A percentile compares a stretch with the other conserved stretches of the same genome.
Evolutionary conservation across 2,797 vertebrate genomes (phyloP).

Genomic region (Paguma larvata): DNA sequence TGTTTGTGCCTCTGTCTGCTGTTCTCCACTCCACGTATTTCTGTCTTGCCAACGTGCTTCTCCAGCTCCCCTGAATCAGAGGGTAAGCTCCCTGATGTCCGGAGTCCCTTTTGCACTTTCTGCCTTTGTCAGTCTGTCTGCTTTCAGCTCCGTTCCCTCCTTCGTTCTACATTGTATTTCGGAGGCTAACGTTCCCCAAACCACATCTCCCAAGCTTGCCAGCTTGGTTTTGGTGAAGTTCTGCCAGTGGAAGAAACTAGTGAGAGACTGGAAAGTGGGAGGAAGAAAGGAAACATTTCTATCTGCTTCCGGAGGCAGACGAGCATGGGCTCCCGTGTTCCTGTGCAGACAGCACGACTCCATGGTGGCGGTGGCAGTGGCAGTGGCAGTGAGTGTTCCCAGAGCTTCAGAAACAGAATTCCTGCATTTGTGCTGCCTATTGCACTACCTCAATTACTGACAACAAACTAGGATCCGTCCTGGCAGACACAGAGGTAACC

Average conservation of each 20-base stretch:
- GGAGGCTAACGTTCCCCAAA: neutral
- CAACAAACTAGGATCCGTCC: neutral
- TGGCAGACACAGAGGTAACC: neutral
- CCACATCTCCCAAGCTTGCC: neutral
- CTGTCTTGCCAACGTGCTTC: neutral
- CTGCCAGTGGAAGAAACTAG: neutral
- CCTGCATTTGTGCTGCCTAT: neutral
- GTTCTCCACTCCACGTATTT: neutral
- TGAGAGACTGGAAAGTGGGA: neutral
- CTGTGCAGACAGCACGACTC: neutral
- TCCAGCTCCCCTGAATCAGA: neutral
- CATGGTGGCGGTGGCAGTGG: neutral
- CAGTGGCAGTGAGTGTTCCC: neutral
- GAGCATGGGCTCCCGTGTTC: rapidly evolving
- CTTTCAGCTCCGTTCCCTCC: neutral
- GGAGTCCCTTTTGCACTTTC: neutral
- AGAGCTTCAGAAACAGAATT: neutral
- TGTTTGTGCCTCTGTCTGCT: neutral
- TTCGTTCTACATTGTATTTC: neutral
- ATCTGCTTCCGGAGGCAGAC: neutral
- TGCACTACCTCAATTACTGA: neutral
- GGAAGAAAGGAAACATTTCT: neutral
- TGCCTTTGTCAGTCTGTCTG: neutral
- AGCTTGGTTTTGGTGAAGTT: conserved; percentile 32
- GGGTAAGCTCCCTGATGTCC: neutral